These are phyloP conservation scores for Mya arenaria DNA, from an alignment of 1,140 invertebrate genomes.

Conservation along the genomic window DNA sequence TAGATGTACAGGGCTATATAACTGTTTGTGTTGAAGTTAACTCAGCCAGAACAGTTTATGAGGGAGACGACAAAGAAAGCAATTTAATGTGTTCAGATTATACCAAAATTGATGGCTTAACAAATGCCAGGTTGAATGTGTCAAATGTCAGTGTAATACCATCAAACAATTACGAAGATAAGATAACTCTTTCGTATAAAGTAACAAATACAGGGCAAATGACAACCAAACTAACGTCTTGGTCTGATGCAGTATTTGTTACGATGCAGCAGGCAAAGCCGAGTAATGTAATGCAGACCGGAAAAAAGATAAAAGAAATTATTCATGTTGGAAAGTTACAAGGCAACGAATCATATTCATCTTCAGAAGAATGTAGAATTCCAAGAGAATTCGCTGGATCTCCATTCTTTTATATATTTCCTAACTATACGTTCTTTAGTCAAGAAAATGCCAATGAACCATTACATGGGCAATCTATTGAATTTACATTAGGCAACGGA, in stretches of 20 bases:
- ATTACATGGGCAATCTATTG: no score
- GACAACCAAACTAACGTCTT: neutral
- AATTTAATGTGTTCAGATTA: neutral
- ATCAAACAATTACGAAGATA: no score
- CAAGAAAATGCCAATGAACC: no score
- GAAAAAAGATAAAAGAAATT: neutral
- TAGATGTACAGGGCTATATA: neutral
- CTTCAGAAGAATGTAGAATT: neutral
- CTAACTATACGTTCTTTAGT: neutral
- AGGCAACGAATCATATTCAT: neutral
- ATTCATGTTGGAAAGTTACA: neutral
- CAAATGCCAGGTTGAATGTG: no score
- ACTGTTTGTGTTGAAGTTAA: neutral
- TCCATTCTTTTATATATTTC: neutral
- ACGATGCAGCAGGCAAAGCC: neutral
- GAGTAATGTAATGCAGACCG: neutral
- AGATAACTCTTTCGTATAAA: no score
- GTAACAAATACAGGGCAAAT: neutral
- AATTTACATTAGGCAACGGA: no score
- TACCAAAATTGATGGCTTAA: no score
- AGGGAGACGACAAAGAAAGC: neutral
- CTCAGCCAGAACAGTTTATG: neutral
- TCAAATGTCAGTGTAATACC: no score
- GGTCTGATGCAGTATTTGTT: constrained; percentile 11
- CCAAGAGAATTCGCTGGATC: neutral